Evolutionary conservation across 2,113 vertebrate genomes (phyloP).

Genomic region (Australoheros scitulus): DNA sequence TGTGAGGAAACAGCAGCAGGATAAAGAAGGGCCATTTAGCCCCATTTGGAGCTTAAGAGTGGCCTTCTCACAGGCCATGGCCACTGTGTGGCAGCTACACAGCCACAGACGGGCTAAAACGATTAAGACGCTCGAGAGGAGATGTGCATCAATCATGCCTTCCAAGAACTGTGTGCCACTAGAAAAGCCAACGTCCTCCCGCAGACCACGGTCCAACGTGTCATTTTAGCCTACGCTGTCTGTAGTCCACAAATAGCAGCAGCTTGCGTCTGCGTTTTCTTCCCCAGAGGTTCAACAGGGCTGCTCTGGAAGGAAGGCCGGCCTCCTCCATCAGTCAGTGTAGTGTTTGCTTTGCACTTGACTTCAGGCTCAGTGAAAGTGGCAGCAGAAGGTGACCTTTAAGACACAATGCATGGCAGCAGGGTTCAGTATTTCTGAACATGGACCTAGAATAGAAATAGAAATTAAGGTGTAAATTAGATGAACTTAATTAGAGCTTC

Average conservation of each 20-base stretch:
- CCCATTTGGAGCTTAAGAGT: conserved; percentile 38
- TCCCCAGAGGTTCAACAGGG: conserved; percentile 7
- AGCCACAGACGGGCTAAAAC: conserved; percentile 74
- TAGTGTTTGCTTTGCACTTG: conserved; percentile 31
- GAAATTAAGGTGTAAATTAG: not conserved
- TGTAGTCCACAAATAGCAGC: conserved; percentile 63
- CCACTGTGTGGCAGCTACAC: conserved; percentile 60
- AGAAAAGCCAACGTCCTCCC: conserved; percentile 50
- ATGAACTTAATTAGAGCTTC: not conserved
- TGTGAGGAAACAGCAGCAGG: conserved; percentile 62
- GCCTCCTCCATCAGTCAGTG: conserved; percentile 2
- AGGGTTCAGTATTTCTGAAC: not conserved
- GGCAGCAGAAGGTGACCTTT: conserved; percentile 7
- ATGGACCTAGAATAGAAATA: not conserved
- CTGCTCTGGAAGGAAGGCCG: conserved; percentile 11
- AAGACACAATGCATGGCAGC: conserved; percentile 5
- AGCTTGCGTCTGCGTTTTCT: conserved; percentile 34
- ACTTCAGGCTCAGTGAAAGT: conserved; percentile 6
- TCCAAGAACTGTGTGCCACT: conserved; percentile 75
- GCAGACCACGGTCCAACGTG: conserved; percentile 40
- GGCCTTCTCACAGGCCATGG: conserved; percentile 19
- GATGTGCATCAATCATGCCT: conserved; percentile 78
- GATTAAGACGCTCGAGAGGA: conserved; percentile 72
- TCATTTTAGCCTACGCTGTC: conserved; percentile 39
- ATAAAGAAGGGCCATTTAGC: conserved; percentile 48